A percentile compares a stretch with the other conserved stretches of the same genome.
These are phyloP conservation scores for Drosophila lini DNA, from an alignment of 1,140 invertebrate genomes.

Conservation along the genomic window DNA sequence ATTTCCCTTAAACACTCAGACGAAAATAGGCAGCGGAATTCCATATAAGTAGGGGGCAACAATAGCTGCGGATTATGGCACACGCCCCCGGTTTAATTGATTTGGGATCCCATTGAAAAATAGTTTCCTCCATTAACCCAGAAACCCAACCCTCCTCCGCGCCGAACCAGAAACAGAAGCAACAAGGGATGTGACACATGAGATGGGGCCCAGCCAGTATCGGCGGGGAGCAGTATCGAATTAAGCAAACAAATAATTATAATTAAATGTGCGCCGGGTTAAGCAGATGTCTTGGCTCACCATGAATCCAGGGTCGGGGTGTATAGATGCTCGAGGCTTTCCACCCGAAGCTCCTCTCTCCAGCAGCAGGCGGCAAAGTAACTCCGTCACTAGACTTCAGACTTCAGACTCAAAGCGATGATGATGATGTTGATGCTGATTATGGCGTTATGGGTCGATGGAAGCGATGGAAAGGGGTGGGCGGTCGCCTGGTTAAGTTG, in stretches of 20 bases:
- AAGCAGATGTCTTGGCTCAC: conserved; percentile 70
- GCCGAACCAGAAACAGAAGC: neutral
- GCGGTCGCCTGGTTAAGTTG: conserved; percentile 7
- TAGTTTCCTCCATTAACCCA: conserved; percentile 49
- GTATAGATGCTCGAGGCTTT: conserved; percentile 57
- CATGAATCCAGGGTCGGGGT: conserved; percentile 73
- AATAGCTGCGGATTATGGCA: conserved; percentile 23
- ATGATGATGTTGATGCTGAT: conserved; percentile 32
- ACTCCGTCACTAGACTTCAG: conserved; percentile 41
- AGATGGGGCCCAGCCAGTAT: conserved; percentile 21
- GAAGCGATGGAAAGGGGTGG: conserved; percentile 22
- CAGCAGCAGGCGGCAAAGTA: conserved; percentile 40
- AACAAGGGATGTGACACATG: conserved; percentile 41
- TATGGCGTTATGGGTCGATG: conserved; percentile 44
- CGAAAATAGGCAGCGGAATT: conserved; percentile 15
- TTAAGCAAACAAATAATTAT: conserved; percentile 80
- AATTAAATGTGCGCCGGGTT: conserved; percentile 74
- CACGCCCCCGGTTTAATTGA: conserved; percentile 24
- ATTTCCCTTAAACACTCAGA: conserved; percentile 16
- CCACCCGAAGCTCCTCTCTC: conserved; percentile 48
- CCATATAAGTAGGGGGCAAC: conserved; percentile 19
- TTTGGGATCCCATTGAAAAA: conserved; percentile 24
- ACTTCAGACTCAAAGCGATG: conserved; percentile 27
- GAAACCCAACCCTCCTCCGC: neutral
- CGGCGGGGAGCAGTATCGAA: conserved; percentile 37